phyloP scores from a whole-genome alignment of 1,140 invertebrate genomes.

The Saccostrea echinata region DNA sequence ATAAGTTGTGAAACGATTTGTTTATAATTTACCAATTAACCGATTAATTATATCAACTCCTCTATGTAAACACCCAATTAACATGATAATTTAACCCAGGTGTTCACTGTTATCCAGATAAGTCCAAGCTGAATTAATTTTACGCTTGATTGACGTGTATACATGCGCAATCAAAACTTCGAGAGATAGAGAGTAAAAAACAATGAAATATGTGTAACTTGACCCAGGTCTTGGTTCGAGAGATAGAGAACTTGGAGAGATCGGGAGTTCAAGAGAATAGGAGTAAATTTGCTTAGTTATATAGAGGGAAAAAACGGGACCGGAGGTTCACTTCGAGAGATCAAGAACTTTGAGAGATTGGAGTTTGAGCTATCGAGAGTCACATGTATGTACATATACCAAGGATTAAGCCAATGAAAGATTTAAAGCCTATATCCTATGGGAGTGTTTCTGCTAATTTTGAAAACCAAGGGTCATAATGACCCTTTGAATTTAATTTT shows the following conservation, averaged over 20 bases:
- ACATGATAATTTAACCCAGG: background rate
- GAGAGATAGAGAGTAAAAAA: background rate
- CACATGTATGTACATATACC: too few species aligned
- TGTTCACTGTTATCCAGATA: background rate
- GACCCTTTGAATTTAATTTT: too few species aligned
- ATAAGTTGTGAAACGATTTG: constrained; percentile 11
- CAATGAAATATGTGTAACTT: background rate
- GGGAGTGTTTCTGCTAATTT: too few species aligned
- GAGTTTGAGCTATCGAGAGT: background rate
- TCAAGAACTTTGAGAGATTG: background rate
- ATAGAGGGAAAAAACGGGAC: background rate
- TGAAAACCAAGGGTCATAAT: too few species aligned
- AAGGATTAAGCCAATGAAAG: too few species aligned
- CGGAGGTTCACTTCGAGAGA: background rate
- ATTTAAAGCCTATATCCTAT: too few species aligned
- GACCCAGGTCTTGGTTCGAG: background rate
- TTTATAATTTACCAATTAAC: background rate
- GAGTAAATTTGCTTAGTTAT: background rate
- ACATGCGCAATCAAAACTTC: background rate
- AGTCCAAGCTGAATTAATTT: background rate
- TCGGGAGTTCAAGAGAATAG: background rate
- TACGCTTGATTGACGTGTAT: background rate
- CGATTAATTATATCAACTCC: background rate
- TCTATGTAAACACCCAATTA: constrained; percentile 12
- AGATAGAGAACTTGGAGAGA: background rate